A percentile compares a stretch with the other conserved stretches of the same genome.
Evolutionary conservation across 2,113 vertebrate genomes (phyloP).

Genomic region (Centrocercus urophasianus): DNA sequence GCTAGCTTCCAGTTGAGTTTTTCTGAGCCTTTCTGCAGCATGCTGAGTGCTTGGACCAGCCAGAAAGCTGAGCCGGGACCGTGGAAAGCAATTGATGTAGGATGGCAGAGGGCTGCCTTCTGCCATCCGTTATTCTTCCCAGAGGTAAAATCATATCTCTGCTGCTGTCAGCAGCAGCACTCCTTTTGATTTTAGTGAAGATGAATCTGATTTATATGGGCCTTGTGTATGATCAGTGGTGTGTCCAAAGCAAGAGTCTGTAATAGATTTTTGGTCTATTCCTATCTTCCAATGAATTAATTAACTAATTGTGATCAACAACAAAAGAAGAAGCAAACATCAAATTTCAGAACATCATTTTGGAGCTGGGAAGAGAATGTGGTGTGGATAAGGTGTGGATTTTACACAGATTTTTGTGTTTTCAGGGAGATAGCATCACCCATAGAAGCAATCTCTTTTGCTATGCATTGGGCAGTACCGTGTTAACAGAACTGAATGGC

Average conservation of each 20-base stretch:
- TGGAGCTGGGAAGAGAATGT: not conserved
- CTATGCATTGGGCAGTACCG: not conserved
- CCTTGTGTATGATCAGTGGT: not conserved
- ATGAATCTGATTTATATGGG: not conserved
- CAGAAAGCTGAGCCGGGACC: not conserved
- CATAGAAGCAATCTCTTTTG: not conserved
- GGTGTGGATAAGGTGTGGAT: fast-evolving
- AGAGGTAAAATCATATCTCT: slow-evolving; percentile 22
- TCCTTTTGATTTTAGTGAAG: slow-evolving; percentile 15
- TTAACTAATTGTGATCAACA: not conserved
- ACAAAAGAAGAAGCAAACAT: not conserved
- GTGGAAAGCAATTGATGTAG: not conserved
- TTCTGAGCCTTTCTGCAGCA: not conserved
- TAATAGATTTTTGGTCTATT: not conserved
- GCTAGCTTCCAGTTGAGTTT: not conserved
- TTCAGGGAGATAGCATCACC: not conserved
- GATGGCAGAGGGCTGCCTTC: slow-evolving; percentile 2
- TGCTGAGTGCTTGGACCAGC: not conserved
- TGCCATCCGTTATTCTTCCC: not conserved
- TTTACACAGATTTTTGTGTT: not conserved
- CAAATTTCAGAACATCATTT: not conserved
- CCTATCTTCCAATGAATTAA: not conserved
- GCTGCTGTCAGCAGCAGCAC: not conserved
- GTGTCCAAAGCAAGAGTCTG: not conserved
- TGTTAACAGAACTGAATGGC: not conserved